phyloP scores from a whole-genome alignment of 2,888 invertebrate species.

The Cryptosula pallasiana region DNA sequence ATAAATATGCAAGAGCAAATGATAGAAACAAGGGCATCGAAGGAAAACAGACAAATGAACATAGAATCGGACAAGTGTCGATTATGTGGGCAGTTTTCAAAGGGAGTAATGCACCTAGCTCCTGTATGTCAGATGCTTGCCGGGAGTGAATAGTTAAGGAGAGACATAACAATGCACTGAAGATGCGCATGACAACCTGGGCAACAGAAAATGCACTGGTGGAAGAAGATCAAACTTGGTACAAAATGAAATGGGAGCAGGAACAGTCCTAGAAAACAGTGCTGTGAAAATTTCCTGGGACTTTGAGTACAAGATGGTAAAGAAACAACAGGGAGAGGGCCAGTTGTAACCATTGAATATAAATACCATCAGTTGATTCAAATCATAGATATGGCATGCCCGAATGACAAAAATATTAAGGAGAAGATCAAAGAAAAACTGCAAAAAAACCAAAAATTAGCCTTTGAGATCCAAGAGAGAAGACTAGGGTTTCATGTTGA shows the following conservation, averaged over 20 bases:
- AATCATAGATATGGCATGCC: too few relatives aligned
- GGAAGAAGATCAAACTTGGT: too few relatives aligned
- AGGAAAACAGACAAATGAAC: neutral
- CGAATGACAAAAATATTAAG: neutral
- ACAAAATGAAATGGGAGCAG: too few relatives aligned
- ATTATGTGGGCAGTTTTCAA: neutral
- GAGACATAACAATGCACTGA: neutral
- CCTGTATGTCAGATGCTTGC: neutral
- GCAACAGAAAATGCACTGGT: neutral
- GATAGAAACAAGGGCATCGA: neutral
- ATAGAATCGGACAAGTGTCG: neutral
- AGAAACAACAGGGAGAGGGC: too few relatives aligned
- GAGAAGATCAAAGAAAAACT: neutral
- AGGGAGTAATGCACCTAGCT: neutral
- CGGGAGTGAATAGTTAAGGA: neutral
- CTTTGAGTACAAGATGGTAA: too few relatives aligned
- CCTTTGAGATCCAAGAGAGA: neutral
- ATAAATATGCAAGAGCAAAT: neutral
- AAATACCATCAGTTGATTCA: too few relatives aligned
- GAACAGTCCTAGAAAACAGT: too few relatives aligned
- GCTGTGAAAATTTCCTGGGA: too few relatives aligned
- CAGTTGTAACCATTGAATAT: too few relatives aligned
- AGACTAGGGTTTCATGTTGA: too few relatives aligned
- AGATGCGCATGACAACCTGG: neutral
- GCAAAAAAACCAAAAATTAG: neutral